A percentile compares a stretch with the other conserved stretches of the same genome.
These are phyloP conservation scores for Falco naumanni DNA, from an alignment of 2,797 vertebrate genomes.

Conservation along the genomic window DNA sequence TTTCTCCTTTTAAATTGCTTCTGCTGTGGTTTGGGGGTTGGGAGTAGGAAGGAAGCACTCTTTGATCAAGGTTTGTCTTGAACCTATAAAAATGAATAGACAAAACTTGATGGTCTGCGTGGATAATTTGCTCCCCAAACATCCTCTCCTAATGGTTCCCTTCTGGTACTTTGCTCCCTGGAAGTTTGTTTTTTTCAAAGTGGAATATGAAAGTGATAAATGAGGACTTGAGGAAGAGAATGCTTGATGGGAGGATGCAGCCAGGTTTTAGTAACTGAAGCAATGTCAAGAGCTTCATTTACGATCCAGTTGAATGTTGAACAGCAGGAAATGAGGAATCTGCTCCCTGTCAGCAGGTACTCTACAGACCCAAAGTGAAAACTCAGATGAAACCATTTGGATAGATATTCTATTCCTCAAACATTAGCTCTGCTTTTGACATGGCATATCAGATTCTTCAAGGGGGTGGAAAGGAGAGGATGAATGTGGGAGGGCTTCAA, in stretches of 20 bases:
- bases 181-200: constrained; percentile 8
- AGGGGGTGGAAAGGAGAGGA: not conserved
- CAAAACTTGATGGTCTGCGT: not conserved
- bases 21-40: not conserved
- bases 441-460: constrained; percentile 29
- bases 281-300: constrained; percentile 1
- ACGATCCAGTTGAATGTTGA: not conserved
- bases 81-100: not conserved
- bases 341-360: constrained; percentile 29
- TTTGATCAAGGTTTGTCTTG: not conserved
- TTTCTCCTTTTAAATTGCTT: not conserved
- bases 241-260: not conserved
- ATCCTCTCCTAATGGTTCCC: not conserved
- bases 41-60: not conserved
- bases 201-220: constrained; percentile 10
- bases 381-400: constrained; percentile 18
- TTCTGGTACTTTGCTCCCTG: not conserved
- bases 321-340: constrained; percentile 49
- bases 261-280: not conserved
- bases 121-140: not conserved
- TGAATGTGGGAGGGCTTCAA: not conserved
- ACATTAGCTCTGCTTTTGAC: not conserved
- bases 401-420: constrained; percentile 24
- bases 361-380: not conserved
- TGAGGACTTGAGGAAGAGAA: not conserved